Percentiles rank a stretch among this genome's conserved stretches.
Evolutionary conservation across 2,888 invertebrate species (phyloP).

Genomic region (Amphipyra tragopoginis): DNA sequence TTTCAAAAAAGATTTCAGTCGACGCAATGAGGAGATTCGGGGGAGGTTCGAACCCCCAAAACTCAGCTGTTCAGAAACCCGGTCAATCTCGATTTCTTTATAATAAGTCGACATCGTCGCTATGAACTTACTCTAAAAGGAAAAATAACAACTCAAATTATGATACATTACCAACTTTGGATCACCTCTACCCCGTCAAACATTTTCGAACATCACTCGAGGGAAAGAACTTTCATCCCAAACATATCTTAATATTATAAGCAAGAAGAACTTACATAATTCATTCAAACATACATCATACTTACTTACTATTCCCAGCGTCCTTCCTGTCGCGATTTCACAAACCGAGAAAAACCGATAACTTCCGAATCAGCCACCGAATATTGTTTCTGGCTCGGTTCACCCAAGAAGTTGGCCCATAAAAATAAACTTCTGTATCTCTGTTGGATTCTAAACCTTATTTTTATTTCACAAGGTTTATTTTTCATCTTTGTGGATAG

Average conservation of each 20-base stretch:
- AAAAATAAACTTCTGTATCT: slow-evolving; percentile 27
- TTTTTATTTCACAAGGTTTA: background rate
- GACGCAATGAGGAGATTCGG: no score
- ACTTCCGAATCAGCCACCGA: slow-evolving; percentile 4
- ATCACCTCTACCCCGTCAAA: no score
- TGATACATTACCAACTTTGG: no score
- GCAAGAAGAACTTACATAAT: background rate
- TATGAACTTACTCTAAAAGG: no score
- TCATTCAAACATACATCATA: background rate
- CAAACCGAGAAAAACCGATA: slow-evolving; percentile 22
- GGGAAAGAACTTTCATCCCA: no score
- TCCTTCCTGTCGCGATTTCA: slow-evolving; percentile 10
- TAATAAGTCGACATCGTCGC: no score
- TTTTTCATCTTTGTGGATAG: slow-evolving; percentile 17
- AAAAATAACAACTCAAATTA: no score
- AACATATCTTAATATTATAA: background rate
- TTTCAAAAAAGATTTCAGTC: no score
- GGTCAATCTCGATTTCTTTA: no score
- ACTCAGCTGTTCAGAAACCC: no score
- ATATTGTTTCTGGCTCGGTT: slow-evolving; percentile 20
- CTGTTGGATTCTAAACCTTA: slow-evolving; percentile 9
- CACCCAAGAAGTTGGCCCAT: slow-evolving; percentile 25
- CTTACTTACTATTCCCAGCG: background rate
- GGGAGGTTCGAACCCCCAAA: no score
- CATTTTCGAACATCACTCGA: no score